phyloP scores from a whole-genome alignment of 2,113 vertebrate genomes.

The Upupa epops region DNA sequence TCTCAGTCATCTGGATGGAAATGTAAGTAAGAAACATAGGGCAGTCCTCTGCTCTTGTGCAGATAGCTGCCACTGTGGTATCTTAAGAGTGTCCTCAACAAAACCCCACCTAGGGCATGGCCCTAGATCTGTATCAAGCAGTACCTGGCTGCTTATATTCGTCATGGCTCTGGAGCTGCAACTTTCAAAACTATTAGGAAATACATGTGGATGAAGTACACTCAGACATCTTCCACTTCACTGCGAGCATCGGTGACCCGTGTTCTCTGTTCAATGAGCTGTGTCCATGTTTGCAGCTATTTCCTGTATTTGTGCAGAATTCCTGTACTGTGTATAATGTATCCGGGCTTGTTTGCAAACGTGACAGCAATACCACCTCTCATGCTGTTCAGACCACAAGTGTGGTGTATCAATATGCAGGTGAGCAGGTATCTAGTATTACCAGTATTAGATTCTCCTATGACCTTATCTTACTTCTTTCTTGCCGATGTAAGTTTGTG shows the following conservation, averaged over 20 bases:
- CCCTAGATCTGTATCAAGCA: neutral
- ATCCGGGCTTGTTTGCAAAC: neutral
- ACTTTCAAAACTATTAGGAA: neutral
- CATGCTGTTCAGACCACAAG: neutral
- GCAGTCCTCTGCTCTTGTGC: neutral
- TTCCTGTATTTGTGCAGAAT: neutral
- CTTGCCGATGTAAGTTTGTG: neutral
- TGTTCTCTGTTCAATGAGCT: neutral
- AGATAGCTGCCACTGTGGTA: too few species aligned
- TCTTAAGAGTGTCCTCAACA: accelerated
- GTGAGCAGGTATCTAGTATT: neutral
- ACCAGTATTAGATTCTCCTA: neutral
- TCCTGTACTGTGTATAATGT: accelerated
- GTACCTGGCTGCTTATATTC: neutral
- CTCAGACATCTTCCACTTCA: neutral
- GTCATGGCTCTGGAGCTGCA: neutral
- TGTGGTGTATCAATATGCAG: neutral
- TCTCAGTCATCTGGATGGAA: neutral
- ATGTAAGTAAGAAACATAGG: neutral
- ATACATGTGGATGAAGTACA: accelerated
- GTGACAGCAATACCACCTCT: neutral
- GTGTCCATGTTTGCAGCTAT: neutral
- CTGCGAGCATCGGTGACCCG: neutral
- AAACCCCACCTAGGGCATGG: neutral
- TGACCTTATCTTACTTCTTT: neutral